Percentiles rank a stretch among this genome's conserved stretches.
Evolutionary conservation across 2,113 vertebrate species (phyloP).

Genomic region (Lycaon pictus): DNA sequence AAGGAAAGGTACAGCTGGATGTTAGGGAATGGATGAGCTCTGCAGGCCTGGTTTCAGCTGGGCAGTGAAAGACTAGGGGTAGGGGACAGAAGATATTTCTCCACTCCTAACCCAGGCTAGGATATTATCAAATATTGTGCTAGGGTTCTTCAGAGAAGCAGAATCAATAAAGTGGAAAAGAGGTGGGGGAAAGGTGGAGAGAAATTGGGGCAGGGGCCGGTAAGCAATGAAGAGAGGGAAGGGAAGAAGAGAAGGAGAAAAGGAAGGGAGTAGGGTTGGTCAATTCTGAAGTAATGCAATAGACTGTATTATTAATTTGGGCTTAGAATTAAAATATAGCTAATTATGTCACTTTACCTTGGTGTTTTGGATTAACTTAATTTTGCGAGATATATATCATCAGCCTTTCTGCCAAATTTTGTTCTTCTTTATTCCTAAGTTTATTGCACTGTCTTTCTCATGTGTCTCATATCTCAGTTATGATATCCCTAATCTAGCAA

Average conservation of each 20-base stretch:
- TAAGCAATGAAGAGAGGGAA: not conserved
- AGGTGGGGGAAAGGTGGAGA: not conserved
- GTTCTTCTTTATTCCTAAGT: not conserved
- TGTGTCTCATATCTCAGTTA: not conserved
- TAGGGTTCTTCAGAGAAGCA: not conserved
- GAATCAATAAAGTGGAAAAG: not conserved
- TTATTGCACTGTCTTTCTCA: not conserved
- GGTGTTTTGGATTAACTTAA: not conserved
- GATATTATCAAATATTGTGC: not conserved
- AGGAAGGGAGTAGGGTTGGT: not conserved
- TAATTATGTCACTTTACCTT: conserved; percentile 10
- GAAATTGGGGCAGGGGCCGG: not conserved
- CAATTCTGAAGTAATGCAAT: not conserved
- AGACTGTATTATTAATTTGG: not conserved
- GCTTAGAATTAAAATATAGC: conserved; percentile 8
- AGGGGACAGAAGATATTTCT: not conserved
- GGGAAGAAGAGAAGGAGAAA: not conserved
- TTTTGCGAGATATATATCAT: not conserved
- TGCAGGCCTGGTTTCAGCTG: not conserved
- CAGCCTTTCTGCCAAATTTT: not conserved
- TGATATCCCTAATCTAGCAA: not conserved
- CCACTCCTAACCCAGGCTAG: not conserved
- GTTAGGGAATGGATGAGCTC: not conserved
- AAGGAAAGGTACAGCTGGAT: not conserved
- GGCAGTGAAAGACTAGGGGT: not conserved